These are phyloP conservation scores for Pitangus sulphuratus DNA, from an alignment of 2,797 vertebrate species.

Conservation along the genomic window DNA sequence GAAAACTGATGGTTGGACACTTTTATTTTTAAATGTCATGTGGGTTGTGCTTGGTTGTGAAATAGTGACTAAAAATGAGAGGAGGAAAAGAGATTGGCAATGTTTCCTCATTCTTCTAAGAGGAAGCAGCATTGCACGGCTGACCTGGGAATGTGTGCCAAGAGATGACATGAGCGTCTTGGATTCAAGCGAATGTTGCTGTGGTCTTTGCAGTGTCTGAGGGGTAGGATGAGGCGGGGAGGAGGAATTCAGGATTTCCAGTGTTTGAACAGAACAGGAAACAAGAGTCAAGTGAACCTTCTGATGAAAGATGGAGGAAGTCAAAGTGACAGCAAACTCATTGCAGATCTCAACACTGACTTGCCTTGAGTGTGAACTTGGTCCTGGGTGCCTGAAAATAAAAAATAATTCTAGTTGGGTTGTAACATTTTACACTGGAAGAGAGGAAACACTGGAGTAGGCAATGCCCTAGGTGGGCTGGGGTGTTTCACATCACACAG, in stretches of 20 bases:
- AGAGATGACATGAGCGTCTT: background rate
- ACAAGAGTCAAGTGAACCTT: background rate
- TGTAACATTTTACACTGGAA: background rate
- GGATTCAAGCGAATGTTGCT: background rate
- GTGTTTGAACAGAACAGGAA: background rate
- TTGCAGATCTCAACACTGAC: background rate
- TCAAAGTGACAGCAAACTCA: background rate
- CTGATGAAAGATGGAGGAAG: background rate
- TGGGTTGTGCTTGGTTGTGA: slow-evolving; percentile 41
- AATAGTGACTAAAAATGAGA: slow-evolving; percentile 43
- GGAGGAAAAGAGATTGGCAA: background rate
- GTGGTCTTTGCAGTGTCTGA: background rate
- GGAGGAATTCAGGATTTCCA: background rate
- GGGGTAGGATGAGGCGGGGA: background rate
- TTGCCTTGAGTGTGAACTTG: background rate
- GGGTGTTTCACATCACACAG: background rate
- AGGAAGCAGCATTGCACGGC: background rate
- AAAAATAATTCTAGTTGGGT: background rate
- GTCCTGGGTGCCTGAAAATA: background rate
- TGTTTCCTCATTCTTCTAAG: slow-evolving; percentile 9
- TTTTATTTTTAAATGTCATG: slow-evolving; percentile 53
- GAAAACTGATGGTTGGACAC: slow-evolving; percentile 1
- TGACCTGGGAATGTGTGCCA: background rate
- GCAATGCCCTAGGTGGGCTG: background rate
- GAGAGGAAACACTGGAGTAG: background rate